A percentile compares a stretch with the other conserved stretches of the same genome.
phyloP scores from a whole-genome alignment of 2,888 invertebrate species.

The Acanthococcus lagerstroemiae region DNA sequence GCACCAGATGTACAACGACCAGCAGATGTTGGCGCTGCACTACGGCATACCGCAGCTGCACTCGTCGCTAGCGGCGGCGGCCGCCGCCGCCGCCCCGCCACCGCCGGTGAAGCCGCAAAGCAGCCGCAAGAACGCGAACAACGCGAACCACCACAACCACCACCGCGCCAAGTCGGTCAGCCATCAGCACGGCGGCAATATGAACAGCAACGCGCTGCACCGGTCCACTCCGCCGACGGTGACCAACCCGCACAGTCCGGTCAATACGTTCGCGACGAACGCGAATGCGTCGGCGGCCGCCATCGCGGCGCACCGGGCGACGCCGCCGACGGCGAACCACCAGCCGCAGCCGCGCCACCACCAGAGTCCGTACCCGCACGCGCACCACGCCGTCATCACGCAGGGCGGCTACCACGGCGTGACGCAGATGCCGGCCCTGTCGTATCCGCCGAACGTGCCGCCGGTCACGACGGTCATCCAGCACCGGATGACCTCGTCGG shows the following conservation, averaged over 20 bases:
- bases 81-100: background rate
- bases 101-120: background rate
- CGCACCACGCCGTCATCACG: constrained; percentile 10
- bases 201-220: background rate
- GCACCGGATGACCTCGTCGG: constrained; percentile 11
- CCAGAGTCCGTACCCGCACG: constrained; percentile 7
- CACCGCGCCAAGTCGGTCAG: background rate
- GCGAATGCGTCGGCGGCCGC: background rate
- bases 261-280: background rate
- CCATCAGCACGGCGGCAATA: background rate
- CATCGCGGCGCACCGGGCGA: constrained; percentile 5
- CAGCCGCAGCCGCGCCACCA: constrained; percentile 22
- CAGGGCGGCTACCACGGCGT: constrained; percentile 12
- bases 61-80: background rate
- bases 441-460: constrained; percentile 1
- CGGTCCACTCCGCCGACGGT: constrained; percentile 12
- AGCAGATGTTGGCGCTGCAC: constrained; percentile 1
- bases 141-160: constrained; percentile 14
- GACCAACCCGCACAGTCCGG: background rate
- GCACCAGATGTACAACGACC: constrained; percentile 19
- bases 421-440: constrained; percentile 12
- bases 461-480: constrained; percentile 6
- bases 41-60: background rate
- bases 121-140: constrained; percentile 5
- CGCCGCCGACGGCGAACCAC: constrained; percentile 14